Percentiles rank a stretch among this genome's conserved stretches.
Conservation (phyloP, 2,888 invertebrate species). For the Arctia plantaginis region DNA sequence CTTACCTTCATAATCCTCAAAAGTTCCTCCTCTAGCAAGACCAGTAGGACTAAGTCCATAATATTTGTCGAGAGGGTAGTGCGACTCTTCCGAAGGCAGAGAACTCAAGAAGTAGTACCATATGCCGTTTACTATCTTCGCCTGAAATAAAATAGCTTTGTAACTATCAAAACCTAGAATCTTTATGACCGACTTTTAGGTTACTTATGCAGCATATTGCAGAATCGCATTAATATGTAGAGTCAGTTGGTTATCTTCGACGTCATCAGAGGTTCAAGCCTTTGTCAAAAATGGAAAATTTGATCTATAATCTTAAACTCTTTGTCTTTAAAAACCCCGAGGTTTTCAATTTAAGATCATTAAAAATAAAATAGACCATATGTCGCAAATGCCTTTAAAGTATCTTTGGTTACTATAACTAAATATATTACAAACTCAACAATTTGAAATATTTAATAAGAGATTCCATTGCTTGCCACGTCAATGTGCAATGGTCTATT, state of each 20-base stretch:
- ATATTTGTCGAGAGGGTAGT: slow-evolving; percentile 77
- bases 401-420: too few species aligned
- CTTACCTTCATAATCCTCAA: slow-evolving; percentile 82
- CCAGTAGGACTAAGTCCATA: slow-evolving; percentile 87
- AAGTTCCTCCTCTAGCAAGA: slow-evolving; percentile 83
- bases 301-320: too few species aligned
- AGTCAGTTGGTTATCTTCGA: background rate
- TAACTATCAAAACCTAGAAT: background rate
- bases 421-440: too few species aligned
- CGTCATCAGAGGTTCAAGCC: too few species aligned
- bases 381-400: background rate
- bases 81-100: slow-evolving; percentile 80
- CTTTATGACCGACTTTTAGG: background rate
- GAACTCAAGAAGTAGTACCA: slow-evolving; percentile 87
- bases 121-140: slow-evolving; percentile 84
- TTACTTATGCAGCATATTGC: background rate
- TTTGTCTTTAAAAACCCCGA: too few species aligned
- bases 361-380: too few species aligned
- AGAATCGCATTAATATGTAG: background rate
- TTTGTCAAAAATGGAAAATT: background rate
- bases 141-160: slow-evolving; percentile 61
- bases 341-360: too few species aligned
- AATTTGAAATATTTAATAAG: too few species aligned
- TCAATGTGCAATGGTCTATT: too few species aligned
- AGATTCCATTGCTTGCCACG: too few species aligned